Base-by-base conservation (phyloP, 2,888 invertebrate genomes). In the Heliconius sara region DNA sequence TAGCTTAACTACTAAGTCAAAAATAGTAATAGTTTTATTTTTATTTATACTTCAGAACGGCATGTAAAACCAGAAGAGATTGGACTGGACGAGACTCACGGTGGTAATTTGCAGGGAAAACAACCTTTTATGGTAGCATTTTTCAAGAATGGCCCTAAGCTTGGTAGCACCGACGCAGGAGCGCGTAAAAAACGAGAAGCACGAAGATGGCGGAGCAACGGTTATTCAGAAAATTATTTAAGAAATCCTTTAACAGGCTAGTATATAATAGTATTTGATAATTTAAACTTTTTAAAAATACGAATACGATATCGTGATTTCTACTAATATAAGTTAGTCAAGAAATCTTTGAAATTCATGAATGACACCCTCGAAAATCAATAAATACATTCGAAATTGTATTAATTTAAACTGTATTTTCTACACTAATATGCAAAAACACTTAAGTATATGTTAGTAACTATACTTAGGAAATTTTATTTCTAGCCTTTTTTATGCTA, bases 81-180 rank as follows among this genome's bases (percentile, higher is more conserved):
- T 78, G 99, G 99, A 0, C 91, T 99, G 60, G 96, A 98, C 27
- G 97, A 97, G 84, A 96, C 97, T 9, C 96, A 96, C 83, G 97
- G 97, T 1, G 87, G 87, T 2, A 84, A 89, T 2, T 87, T 88
- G 0, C 97, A 97, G 86, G 98, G 98, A 83, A 97, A 97, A 85
- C 98, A 98, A 88, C 98, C 99, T 0, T 99, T 99, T 90, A 96
- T 99, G 96, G 98, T 99, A 16, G 98, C 98, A 0, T 99, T 98
- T 91, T 96, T 98, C 89, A 97, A 97, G 89, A 97, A 96, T 80
- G 96, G 96, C 0, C 95, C 96, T 0, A 94, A 93, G 81, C 91
- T 95, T 4, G 90, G 91, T 52, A 88, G 88, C n/a, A 91, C 95
- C 3, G 96, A 96, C 85, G 93, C 93, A 1, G 94, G 96, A 83